Base-by-base conservation (phyloP, 2,113 vertebrate species). In the Larimichthys polyactis region DNA sequence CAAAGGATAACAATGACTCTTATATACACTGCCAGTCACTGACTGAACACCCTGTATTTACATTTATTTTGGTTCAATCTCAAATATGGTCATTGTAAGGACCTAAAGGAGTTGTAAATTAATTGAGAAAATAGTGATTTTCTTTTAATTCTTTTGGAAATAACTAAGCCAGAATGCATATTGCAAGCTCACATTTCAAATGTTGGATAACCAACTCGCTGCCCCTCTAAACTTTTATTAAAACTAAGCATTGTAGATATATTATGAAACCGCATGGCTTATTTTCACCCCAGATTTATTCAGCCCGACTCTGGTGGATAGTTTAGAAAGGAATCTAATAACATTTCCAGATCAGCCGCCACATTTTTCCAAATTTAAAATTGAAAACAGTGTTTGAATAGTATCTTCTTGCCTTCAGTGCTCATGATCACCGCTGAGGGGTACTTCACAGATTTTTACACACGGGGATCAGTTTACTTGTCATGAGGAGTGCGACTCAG, bases 21-120 rank as follows among this genome's bases (percentile, higher is more conserved):
- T 46, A 57, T 55, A 58, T 16, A 62, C 60, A 87, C 81, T 74
- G 57, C 62, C 63, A 27, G 46, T 85, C 60, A 87, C 82, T 81
- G 5, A 67, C 75, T 9, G 54, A 80, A 81, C 73, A 77, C 73
- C 67, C 44, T 32, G 74, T 78, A 70, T 71, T 75, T 59, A 46
- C 64, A 17, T 16, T n/a, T 32, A 9, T 70, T 71, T 19, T 36
- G 29, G 52, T 59, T 77, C 8, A 59, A 66, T 79, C 27, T 64
- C 58, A 71, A 63, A 66, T 27, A n/a, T 40, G 16, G 7, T 49
- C 5, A 54, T 2, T 68, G 20, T 54, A 19, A 67, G 22, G 15
- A 71, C 44, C 24, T 16, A 32, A 32, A 32, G 5, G 32, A 6
- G 32, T 32, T 32, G 32, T 65, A n/a, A 51, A 69, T 9, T 3